Percentiles rank a stretch among this genome's conserved stretches.
Evolutionary conservation across 37 sponge, comb jelly and placozoan genomes (phyloP).

Genomic region (Bolinopsis microptera): DNA sequence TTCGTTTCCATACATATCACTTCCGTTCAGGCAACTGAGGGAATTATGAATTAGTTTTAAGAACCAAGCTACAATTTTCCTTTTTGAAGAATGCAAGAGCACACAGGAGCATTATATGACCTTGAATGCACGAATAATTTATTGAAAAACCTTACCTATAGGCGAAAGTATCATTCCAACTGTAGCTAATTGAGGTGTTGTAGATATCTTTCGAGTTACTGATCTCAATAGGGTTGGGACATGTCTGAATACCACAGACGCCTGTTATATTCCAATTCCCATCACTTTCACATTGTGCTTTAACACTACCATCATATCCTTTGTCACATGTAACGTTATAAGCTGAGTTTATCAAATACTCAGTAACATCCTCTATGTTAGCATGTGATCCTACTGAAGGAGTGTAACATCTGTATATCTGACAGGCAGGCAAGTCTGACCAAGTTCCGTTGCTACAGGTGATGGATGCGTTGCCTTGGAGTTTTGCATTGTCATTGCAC

Average conservation of each 20-base stretch:
- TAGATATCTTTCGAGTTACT: background rate
- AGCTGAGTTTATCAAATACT: background rate
- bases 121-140: too few species aligned
- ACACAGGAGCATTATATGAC: too few species aligned
- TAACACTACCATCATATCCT: background rate
- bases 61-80: too few species aligned
- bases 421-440: background rate
- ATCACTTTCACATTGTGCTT: background rate
- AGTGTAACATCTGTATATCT: background rate
- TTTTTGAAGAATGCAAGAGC: too few species aligned
- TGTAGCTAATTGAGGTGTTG: background rate
- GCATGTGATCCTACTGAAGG: background rate
- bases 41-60: too few species aligned
- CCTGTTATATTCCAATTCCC: background rate
- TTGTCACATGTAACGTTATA: background rate
- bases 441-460: background rate
- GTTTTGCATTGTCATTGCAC: background rate
- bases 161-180: background rate
- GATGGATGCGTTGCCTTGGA: background rate
- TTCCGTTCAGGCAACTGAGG: slow-evolving; percentile 11
- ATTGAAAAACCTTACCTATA: too few species aligned
- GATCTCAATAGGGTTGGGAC: background rate
- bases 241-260: background rate
- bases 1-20: background rate
- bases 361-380: background rate